Base-by-base conservation (phyloP, 2,113 vertebrate species). In the Calonectris borealis region DNA sequence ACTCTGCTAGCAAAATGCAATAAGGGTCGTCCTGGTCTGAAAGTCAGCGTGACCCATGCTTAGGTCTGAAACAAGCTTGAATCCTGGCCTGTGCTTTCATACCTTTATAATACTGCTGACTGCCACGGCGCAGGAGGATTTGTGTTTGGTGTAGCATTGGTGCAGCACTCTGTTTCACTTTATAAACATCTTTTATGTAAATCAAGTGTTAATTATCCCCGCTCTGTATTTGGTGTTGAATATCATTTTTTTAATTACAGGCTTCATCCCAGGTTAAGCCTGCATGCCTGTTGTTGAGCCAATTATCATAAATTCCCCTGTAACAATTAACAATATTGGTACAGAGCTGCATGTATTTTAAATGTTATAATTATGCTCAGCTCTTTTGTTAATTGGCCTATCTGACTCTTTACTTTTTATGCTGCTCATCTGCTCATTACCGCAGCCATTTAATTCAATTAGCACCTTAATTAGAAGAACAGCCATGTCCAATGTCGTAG, bases 391-490 rank as follows among this genome's bases (percentile, higher is more conserved):
- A 99, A 99, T 99, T 99, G 99, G 99, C 98, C 98, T 98, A 99
- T 99, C 99, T 99, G 99, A 99, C 99, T 99, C 98, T 99, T 98
- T 99, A 99, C 98, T 99, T 99, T 99, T 99, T 99, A 99, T 99
- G 98, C 99, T 94, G 98, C 98, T 98, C 98, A 97, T 99, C 98
- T 99, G 98, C 99, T 99, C 99, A 99, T 99, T 99, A 99, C 99
- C 90, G 94, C 98, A 98, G 99, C 98, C 98, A 99, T 99, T 99
- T 99, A 99, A 99, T 99, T 99, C 99, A 99, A 99, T 99, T 99
- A 99, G 99, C 98, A 98, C 98, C 98, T 98, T 99, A 99, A 99
- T 99, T 99, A 99, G 99, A 98, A 98, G 98, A 98, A 99, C 98
- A 98, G 98, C 98, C 98, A 98, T 98, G 98, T 98, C 98, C 98